A percentile compares a stretch with the other conserved stretches of the same genome.
These are phyloP conservation scores for Leucophora obtusa DNA, from an alignment of 2,888 invertebrate genomes.

Conservation along the genomic window DNA sequence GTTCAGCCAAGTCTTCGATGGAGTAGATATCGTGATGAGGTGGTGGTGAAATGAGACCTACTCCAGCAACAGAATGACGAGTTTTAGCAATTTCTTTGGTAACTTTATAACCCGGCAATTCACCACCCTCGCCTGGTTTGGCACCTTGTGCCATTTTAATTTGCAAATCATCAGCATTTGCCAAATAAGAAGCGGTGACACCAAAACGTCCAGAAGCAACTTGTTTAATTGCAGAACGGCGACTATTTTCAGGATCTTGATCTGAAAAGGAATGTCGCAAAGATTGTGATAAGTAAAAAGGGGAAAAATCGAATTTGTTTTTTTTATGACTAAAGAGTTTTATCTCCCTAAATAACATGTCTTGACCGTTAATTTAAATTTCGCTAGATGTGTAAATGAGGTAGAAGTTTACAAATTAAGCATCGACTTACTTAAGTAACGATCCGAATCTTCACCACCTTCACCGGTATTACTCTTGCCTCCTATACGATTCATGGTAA, in stretches of 20 bases:
- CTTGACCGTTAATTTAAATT: no score
- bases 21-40: conserved; percentile 99
- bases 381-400: no score
- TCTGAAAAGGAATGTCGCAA: conserved; percentile 71
- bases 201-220: conserved; percentile 99
- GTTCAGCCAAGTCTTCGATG: conserved; percentile 98
- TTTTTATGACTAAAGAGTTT: no score
- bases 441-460: conserved; percentile 91
- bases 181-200: conserved; percentile 97
- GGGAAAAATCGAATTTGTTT: no score
- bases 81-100: conserved; percentile 96
- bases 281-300: no score
- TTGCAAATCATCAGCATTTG: conserved; percentile 98
- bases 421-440: conserved; percentile 82
- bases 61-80: conserved; percentile 96
- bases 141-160: conserved; percentile 99
- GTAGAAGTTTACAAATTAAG: no score
- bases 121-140: conserved; percentile 99
- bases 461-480: conserved; percentile 99
- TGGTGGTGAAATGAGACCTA: conserved; percentile 98
- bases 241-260: conserved; percentile 89
- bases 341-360: no score
- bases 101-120: conserved; percentile 94
- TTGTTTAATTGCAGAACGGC: conserved; percentile 97
- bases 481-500: conserved; percentile 98